These are phyloP conservation scores for Mythimna impura DNA, from an alignment of 2,888 invertebrate genomes.

Conservation along the genomic window DNA sequence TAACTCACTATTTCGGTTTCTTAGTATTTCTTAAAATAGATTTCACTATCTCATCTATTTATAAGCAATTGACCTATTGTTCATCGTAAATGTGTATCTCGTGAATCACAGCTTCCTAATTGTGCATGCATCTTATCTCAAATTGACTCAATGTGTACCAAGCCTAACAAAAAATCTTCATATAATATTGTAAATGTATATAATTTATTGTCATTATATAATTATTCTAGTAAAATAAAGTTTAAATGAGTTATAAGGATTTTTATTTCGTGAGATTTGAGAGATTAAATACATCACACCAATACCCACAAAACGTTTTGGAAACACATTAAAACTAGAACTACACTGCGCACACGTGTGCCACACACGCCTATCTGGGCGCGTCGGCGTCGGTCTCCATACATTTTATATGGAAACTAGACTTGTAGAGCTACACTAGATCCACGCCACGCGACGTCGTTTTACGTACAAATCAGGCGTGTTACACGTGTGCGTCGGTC, in stretches of 20 bases:
- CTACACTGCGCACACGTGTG: too few relatives aligned
- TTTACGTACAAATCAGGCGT: too few relatives aligned
- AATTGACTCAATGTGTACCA: conserved; percentile 35
- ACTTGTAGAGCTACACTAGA: too few relatives aligned
- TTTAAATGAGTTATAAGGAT: conserved; percentile 62
- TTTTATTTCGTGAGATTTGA: conserved; percentile 25
- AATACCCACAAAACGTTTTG: too few relatives aligned
- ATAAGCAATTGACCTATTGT: conserved; percentile 9
- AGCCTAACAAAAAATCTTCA: conserved; percentile 25
- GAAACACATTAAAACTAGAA: too few relatives aligned
- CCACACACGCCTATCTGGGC: too few relatives aligned
- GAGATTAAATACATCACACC: too few relatives aligned
- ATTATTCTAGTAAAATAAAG: conserved; percentile 68
- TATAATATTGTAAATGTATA: conserved; percentile 56
- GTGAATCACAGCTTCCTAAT: not conserved
- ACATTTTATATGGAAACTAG: too few relatives aligned
- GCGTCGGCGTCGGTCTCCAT: too few relatives aligned
- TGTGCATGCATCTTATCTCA: not conserved
- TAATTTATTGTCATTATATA: conserved; percentile 61
- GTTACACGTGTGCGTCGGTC: too few relatives aligned
- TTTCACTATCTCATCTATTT: conserved; percentile 21
- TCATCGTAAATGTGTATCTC: not conserved
- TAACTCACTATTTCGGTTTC: conserved; percentile 4
- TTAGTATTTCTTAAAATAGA: conserved; percentile 40
- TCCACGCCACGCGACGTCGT: too few relatives aligned